phyloP scores from a whole-genome alignment of 2,797 vertebrate genomes.

The Pachyuromys duprasi region DNA sequence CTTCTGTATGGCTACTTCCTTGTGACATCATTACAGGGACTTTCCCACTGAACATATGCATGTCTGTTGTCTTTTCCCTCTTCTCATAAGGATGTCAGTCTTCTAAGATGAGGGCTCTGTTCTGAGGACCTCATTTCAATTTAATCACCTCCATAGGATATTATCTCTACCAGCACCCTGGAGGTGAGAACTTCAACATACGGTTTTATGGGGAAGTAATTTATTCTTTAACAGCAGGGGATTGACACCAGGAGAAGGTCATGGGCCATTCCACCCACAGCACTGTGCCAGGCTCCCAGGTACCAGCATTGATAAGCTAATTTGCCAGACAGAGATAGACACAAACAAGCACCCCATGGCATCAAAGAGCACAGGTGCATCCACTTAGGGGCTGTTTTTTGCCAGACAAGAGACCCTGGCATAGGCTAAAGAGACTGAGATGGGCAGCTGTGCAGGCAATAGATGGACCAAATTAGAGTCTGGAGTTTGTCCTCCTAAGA shows the following conservation, averaged over 20 bases:
- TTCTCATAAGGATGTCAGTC: not conserved
- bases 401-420: accelerated
- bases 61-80: not conserved
- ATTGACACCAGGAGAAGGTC: not conserved
- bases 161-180: not conserved
- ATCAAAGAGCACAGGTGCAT: not conserved
- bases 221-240: not conserved
- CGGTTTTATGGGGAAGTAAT: not conserved
- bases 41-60: not conserved
- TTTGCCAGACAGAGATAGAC: not conserved
- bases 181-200: not conserved
- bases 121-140: not conserved
- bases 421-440: not conserved
- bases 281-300: not conserved
- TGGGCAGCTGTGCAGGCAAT: not conserved
- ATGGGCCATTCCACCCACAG: not conserved
- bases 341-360: not conserved
- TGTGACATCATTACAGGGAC: not conserved
- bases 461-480: not conserved
- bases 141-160: not conserved
- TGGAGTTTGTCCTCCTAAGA: not conserved
- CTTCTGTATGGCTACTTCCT: not conserved
- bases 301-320: not conserved
- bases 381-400: no score
- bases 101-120: accelerated